Evolutionary conservation across 2,888 invertebrate genomes (phyloP), one percentile per base, ranked within the genome.

Genomic region (Xanthia icteritia): DNA sequence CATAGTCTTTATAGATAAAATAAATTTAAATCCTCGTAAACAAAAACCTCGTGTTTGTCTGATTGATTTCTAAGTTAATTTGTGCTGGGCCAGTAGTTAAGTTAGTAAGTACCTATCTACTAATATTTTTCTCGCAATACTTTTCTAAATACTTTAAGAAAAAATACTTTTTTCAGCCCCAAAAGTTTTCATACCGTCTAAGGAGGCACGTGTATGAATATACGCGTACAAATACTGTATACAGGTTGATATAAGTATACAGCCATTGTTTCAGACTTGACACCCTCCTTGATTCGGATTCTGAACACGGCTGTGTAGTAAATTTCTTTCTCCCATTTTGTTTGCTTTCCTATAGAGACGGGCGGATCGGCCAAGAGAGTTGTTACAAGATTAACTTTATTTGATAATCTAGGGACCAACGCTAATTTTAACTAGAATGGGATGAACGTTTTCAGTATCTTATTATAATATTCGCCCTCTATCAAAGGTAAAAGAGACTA

Each of bases 321-420:
- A 89, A 87, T 86, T 89, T 84, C 73, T 81, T 85, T 80, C 79
- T 68, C 63, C 78, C 73, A 73, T 85, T 89, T 88, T 79, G 82
- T 86, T 86, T 84, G 78, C 82, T 84, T 86, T 83, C 73, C 77
- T 87, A 78, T 83, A 81, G 68, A 83, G 81, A 79, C 73, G 68
- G 71, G 66, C 61, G 74, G 58, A 68, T 84, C 76, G 75, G 61
- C 70, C 73, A 77, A 85, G 77, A 80, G 73, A 74, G 81, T 84
- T 82, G 81, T 86, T 77, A 82, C 76, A 69, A 81, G 81, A 89
- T 86, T 84, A 84, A 82, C 86, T 83, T 83, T 73, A 81, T 79
- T 82, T 81, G 81, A 83, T 86, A 80, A 86, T 76, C 68, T 76
- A 67, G 65, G 64, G 81, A 73, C 63, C 58, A 73, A 42, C 31